These are phyloP conservation scores for Pheosia tremula DNA, from an alignment of 2,888 invertebrate genomes.

Conservation along the genomic window DNA sequence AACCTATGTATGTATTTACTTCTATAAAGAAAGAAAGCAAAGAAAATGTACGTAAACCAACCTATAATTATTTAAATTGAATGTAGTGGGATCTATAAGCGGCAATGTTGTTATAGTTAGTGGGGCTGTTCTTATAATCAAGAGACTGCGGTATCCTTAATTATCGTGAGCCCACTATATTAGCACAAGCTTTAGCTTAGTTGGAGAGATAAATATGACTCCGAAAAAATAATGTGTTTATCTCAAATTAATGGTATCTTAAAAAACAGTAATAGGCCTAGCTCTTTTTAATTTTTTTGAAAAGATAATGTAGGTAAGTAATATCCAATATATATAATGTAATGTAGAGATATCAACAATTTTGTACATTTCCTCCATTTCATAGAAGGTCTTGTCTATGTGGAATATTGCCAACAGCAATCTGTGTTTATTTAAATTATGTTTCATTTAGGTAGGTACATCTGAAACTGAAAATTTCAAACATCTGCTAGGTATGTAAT, in stretches of 20 bases:
- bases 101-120: too few relatives aligned
- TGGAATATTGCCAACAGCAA: constrained; percentile 20
- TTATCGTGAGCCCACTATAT: too few relatives aligned
- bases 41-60: not conserved
- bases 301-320: not conserved
- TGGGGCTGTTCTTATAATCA: too few relatives aligned
- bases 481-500: constrained; percentile 18
- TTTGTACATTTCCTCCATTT: constrained; percentile 9
- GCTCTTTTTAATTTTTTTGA: too few relatives aligned
- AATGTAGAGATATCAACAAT: not conserved
- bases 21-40: not conserved
- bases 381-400: constrained; percentile 9
- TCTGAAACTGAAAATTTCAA: not conserved
- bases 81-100: too few relatives aligned
- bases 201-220: too few relatives aligned
- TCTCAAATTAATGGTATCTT: too few relatives aligned
- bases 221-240: too few relatives aligned
- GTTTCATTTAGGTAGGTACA: not conserved
- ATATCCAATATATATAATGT: not conserved
- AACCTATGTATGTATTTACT: not conserved
- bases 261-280: too few relatives aligned
- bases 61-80: too few relatives aligned
- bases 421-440: constrained; percentile 10
- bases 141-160: too few relatives aligned
- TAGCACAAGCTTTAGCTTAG: too few relatives aligned